Evolutionary conservation across 1,140 invertebrate genomes (phyloP).

Genomic region (Cherax quadricarinatus): DNA sequence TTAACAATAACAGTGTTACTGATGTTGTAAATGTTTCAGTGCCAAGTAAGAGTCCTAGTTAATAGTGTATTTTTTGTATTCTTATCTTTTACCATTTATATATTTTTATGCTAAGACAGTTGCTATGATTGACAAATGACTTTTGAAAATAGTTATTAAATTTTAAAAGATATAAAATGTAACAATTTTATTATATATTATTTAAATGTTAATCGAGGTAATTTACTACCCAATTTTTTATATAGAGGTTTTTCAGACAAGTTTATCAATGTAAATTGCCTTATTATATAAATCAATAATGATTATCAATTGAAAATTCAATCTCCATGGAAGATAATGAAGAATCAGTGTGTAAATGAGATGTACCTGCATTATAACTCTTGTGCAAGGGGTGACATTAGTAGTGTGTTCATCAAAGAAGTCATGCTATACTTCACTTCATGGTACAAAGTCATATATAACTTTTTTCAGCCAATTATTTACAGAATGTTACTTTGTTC

Average conservation of each 20-base stretch:
- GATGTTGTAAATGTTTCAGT: no score
- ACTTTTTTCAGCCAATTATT: constrained; percentile 46
- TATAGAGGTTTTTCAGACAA: not conserved
- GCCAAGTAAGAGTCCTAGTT: no score
- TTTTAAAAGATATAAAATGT: no score
- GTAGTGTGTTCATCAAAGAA: not conserved
- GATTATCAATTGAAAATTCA: constrained; percentile 8
- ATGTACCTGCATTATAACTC: constrained; percentile 34
- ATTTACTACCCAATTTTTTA: no score
- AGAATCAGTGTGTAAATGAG: not conserved
- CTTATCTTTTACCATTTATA: no score
- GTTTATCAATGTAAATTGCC: not conserved
- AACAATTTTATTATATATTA: no score
- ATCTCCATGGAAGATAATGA: constrained; percentile 52
- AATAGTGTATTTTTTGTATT: no score
- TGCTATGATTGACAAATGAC: no score
- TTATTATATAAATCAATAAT: not conserved
- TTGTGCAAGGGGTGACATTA: not conserved
- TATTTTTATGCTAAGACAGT: no score
- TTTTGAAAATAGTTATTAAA: no score
- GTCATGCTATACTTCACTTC: constrained; percentile 52
- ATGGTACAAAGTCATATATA: constrained; percentile 63
- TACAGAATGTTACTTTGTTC: constrained; percentile 41
- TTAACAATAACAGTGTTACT: no score
- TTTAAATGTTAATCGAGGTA: no score